Conservation (phyloP, 1,140 invertebrate species). For the Hycleus cichorii region DNA sequence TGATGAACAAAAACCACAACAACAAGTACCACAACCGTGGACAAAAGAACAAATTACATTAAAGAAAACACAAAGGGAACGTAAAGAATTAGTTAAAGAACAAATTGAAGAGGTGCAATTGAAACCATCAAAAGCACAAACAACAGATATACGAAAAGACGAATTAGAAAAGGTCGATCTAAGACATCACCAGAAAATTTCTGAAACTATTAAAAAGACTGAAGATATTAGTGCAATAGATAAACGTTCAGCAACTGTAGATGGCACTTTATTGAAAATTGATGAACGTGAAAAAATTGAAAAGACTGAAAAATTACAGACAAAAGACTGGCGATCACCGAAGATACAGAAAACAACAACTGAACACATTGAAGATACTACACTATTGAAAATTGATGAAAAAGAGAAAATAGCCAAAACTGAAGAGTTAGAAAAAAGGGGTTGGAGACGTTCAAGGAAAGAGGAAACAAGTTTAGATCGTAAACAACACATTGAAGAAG, state of each 20-base stretch:
- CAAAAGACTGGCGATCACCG: slow-evolving; percentile 13
- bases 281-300: slow-evolving; percentile 25
- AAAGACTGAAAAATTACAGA: slow-evolving; percentile 19
- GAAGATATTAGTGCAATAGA: slow-evolving; percentile 8
- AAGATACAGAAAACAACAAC: background rate
- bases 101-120: slow-evolving; percentile 26
- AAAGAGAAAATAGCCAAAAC: slow-evolving; percentile 18
- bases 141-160: slow-evolving; percentile 26
- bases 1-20: slow-evolving; percentile 24
- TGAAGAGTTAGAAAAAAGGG: slow-evolving; percentile 10
- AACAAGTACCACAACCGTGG: slow-evolving; percentile 35
- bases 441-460: slow-evolving; percentile 23
- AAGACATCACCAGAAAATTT: slow-evolving; percentile 17
- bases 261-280: slow-evolving; percentile 29
- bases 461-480: slow-evolving; percentile 35
- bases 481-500: slow-evolving; percentile 13
- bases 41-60: slow-evolving; percentile 40
- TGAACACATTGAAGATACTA: slow-evolving; percentile 25
- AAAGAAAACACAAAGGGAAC: slow-evolving; percentile 38
- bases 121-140: slow-evolving; percentile 16
- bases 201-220: slow-evolving; percentile 2
- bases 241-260: slow-evolving; percentile 21
- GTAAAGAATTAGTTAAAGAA: slow-evolving; percentile 39
- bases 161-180: slow-evolving; percentile 24
- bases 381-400: slow-evolving; percentile 26